Evolutionary conservation across 2,888 invertebrate genomes (phyloP).

Genomic region (Ceraclea dissimilis): DNA sequence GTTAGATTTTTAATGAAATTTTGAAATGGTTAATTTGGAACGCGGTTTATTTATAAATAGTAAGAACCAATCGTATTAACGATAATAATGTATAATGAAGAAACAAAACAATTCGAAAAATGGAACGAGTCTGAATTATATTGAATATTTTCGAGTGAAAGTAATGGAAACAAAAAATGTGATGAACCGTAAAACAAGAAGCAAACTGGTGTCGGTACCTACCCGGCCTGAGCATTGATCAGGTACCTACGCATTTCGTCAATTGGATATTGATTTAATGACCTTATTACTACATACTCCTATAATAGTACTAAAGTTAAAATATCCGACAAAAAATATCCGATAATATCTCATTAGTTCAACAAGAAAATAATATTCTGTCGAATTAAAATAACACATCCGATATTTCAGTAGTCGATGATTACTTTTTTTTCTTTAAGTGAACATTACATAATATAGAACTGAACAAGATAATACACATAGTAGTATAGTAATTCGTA

Average conservation of each 20-base stretch:
- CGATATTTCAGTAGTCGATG: too few species aligned
- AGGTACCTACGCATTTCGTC: neutral
- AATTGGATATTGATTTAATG: neutral
- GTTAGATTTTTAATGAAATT: neutral
- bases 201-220: neutral
- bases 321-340: too few species aligned
- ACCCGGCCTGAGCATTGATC: neutral
- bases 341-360: too few species aligned
- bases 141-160: conserved; percentile 4
- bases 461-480: too few species aligned
- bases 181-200: neutral
- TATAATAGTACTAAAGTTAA: neutral
- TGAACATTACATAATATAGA: too few species aligned
- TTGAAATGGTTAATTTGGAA: neutral
- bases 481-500: too few species aligned
- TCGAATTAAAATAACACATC: too few species aligned
- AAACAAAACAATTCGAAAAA: conserved; percentile 4
- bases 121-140: neutral
- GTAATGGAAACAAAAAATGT: conserved; percentile 1
- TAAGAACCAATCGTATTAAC: neutral
- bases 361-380: too few species aligned
- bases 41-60: neutral
- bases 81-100: too few species aligned
- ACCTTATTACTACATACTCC: neutral
- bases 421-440: too few species aligned